phyloP scores from a whole-genome alignment of 2,888 invertebrate species.

The Bellardia pandia region DNA sequence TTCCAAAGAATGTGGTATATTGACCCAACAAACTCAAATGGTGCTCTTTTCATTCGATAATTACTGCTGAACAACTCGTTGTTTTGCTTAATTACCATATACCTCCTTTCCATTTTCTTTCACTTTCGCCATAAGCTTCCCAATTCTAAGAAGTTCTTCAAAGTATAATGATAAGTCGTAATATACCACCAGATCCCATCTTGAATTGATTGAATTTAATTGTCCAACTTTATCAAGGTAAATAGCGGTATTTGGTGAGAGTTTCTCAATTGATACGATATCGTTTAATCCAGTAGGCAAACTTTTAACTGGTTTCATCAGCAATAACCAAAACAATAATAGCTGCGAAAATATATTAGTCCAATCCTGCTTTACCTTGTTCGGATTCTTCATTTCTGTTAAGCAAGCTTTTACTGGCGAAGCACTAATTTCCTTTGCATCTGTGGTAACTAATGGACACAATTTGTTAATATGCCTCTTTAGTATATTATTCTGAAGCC shows the following conservation, averaged over 20 bases:
- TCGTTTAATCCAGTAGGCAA: no score
- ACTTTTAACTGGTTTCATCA: background rate
- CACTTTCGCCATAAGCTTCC: background rate
- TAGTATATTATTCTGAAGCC: background rate
- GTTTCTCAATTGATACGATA: no score
- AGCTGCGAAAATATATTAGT: background rate
- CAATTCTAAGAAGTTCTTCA: background rate
- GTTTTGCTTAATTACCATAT: no score
- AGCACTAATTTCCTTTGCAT: no score
- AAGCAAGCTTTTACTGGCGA: background rate
- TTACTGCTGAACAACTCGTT: no score
- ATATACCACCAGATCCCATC: background rate
- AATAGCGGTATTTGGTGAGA: background rate
- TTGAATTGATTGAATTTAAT: conserved; percentile 5
- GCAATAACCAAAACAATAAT: conserved; percentile 19
- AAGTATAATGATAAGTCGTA: background rate
- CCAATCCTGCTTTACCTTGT: background rate
- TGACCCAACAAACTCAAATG: no score
- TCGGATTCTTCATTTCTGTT: background rate
- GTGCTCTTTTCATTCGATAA: no score
- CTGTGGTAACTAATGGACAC: no score
- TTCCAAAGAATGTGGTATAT: no score
- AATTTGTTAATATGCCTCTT: background rate
- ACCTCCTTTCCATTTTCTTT: background rate
- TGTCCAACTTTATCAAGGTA: conserved; percentile 9